Conservation (phyloP, 2,113 vertebrate genomes). For the Neoarius graeffei region DNA sequence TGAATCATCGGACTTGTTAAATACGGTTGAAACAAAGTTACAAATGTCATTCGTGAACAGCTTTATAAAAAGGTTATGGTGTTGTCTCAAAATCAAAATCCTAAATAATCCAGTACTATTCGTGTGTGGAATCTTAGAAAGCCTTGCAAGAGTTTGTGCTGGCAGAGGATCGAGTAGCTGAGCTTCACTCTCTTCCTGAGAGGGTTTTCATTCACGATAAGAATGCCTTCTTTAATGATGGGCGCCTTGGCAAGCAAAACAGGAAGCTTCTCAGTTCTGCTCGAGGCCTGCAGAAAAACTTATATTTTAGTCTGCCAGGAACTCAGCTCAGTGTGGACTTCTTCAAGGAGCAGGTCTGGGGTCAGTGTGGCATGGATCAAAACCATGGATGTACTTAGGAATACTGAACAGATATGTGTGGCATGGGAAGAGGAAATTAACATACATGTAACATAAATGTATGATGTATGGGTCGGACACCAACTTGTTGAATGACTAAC, state of each 20-base stretch:
- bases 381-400: neutral
- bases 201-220: conserved; percentile 72
- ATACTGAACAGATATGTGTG: conserved; percentile 8
- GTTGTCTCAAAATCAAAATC: neutral
- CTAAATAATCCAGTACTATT: neutral
- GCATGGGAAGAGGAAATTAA: neutral
- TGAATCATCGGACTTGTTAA: neutral
- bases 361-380: neutral
- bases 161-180: conserved; percentile 55
- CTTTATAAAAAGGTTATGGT: neutral
- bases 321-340: conserved; percentile 74
- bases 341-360: conserved; percentile 75
- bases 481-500: neutral
- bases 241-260: conserved; percentile 70
- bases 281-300: conserved; percentile 60
- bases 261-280: conserved; percentile 65
- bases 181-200: conserved; percentile 72
- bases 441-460: neutral
- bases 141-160: conserved; percentile 73
- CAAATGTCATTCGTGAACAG: neutral
- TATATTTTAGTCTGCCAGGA: conserved; percentile 75
- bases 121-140: conserved; percentile 58
- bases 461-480: neutral
- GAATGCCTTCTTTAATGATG: conserved; percentile 76
- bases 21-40: too few relatives aligned